These are phyloP conservation scores for Spodoptera littoralis DNA, from an alignment of 2,888 invertebrate species.

Conservation along the genomic window DNA sequence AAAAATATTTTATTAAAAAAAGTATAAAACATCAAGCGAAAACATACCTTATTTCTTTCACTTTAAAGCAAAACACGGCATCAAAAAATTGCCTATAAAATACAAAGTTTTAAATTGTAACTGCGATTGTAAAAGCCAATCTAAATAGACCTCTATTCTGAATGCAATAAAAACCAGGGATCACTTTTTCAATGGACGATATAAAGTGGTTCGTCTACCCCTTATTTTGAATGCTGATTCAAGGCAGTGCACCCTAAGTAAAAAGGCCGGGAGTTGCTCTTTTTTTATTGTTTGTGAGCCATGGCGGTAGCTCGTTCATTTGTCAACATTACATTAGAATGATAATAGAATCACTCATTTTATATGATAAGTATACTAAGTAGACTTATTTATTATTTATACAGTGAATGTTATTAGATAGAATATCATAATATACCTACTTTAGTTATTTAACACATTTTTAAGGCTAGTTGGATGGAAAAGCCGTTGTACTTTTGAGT, in stretches of 20 bases:
- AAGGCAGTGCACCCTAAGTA: slow-evolving; percentile 61
- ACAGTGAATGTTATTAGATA: no score
- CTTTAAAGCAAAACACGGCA: neutral
- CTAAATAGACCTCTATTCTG: slow-evolving; percentile 6
- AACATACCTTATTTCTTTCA: neutral
- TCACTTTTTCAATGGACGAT: accelerated
- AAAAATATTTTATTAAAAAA: neutral
- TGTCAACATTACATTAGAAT: slow-evolving; percentile 19
- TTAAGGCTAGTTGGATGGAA: no score
- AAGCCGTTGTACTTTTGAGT: no score
- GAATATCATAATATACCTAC: no score
- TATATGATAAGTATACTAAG: neutral
- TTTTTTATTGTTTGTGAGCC: slow-evolving; percentile 12
- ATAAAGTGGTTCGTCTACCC: slow-evolving; percentile 60
- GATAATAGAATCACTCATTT: neutral
- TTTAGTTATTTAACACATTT: no score
- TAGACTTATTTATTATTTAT: neutral
- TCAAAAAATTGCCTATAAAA: neutral
- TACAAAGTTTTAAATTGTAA: neutral
- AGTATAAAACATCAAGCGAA: neutral
- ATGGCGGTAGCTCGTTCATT: slow-evolving; percentile 1
- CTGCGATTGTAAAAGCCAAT: neutral
- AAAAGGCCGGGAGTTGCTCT: slow-evolving; percentile 39
- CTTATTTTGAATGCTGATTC: slow-evolving; percentile 75
- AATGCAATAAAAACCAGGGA: neutral